These are phyloP conservation scores for Condylura cristata DNA, from an alignment of 2,113 vertebrate genomes.

Conservation along the genomic window DNA sequence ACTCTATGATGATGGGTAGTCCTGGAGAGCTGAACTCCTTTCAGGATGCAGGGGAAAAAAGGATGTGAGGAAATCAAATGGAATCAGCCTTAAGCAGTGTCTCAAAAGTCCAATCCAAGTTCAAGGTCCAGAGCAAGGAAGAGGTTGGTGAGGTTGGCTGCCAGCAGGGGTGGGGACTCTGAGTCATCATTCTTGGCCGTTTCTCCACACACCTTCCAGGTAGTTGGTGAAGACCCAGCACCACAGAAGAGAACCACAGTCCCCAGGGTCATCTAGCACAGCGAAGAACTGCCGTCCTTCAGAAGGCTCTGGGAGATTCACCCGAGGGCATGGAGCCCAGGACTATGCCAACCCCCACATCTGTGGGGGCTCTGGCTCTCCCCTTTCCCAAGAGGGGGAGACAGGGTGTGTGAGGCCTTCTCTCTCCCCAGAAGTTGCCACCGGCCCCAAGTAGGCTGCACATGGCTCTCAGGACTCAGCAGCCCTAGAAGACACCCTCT, in stretches of 20 bases:
- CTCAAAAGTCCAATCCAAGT: not conserved
- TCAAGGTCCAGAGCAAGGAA: not conserved
- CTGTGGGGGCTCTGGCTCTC: not conserved
- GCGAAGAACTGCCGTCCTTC: not conserved
- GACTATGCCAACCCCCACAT: not conserved
- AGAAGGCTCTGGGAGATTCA: rapidly evolving
- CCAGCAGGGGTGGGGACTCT: not conserved
- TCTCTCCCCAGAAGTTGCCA: not conserved
- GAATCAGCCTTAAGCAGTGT: not conserved
- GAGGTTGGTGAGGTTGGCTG: not conserved
- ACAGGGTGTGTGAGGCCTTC: not conserved
- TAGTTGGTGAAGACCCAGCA: not conserved
- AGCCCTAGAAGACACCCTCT: not conserved
- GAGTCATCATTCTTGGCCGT: not conserved
- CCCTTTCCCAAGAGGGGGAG: not conserved
- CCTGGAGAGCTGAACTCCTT: not conserved
- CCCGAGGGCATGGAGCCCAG: not conserved
- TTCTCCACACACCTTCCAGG: not conserved
- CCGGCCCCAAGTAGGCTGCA: not conserved
- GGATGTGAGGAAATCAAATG: not conserved
- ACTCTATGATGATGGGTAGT: not conserved
- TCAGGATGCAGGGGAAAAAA: not conserved
- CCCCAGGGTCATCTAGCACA: not conserved
- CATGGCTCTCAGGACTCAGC: not conserved
- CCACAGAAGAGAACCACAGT: not conserved